Conservation (phyloP, 2,797 vertebrate genomes). For the Acridotheres tristis region DNA sequence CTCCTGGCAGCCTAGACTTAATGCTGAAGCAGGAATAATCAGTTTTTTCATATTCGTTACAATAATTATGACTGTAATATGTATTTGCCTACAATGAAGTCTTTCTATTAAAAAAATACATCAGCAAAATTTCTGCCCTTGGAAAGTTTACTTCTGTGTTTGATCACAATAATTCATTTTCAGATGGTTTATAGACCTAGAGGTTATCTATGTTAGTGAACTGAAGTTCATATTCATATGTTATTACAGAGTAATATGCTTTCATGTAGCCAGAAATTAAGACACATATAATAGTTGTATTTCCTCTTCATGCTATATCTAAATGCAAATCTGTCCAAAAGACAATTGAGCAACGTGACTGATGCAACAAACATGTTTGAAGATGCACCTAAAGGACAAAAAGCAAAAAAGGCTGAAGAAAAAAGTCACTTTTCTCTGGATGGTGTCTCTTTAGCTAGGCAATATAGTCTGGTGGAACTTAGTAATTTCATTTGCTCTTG, state of each 20-base stretch:
- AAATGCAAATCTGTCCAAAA: neutral
- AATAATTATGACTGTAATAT: conserved; percentile 10
- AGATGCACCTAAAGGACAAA: neutral
- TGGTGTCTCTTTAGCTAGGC: neutral
- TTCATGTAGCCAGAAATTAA: neutral
- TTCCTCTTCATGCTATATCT: neutral
- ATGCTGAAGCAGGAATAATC: neutral
- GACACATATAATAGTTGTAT: neutral
- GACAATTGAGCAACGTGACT: neutral
- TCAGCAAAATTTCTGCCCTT: neutral
- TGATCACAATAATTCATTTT: neutral
- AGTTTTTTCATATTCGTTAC: neutral
- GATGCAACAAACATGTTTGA: neutral
- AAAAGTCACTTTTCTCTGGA: neutral
- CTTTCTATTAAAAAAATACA: conserved; percentile 20
- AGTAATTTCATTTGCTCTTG: neutral
- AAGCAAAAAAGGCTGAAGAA: neutral
- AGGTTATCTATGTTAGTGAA: neutral
- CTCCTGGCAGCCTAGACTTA: neutral
- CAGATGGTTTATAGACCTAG: neutral
- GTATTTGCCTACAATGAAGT: neutral
- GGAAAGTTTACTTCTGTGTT: neutral
- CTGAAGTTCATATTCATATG: neutral
- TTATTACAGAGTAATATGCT: neutral
- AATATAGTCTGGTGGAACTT: neutral